Conservation (phyloP, 2,113 vertebrate species). For the Xerus inauris region DNA sequence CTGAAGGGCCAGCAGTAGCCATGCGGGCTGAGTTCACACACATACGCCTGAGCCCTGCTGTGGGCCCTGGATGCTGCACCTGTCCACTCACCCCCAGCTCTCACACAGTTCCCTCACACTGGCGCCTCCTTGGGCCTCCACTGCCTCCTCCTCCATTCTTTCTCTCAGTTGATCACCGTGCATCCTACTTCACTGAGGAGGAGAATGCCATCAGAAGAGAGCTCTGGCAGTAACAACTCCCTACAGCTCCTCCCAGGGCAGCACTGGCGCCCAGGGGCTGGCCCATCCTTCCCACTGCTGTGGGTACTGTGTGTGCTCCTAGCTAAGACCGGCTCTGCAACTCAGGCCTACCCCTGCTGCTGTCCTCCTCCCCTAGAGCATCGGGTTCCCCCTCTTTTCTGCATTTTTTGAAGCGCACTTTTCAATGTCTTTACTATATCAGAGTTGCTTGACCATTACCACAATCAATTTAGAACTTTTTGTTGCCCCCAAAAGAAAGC, state of each 20-base stretch:
- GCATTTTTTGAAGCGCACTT: neutral
- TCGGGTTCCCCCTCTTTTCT: too few relatives aligned
- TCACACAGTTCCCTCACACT: neutral
- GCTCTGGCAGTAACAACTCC: neutral
- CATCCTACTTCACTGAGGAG: neutral
- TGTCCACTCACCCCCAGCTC: neutral
- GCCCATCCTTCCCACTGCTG: neutral
- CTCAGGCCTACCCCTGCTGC: neutral
- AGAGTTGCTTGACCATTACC: neutral
- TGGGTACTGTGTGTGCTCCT: neutral
- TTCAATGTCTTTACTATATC: neutral
- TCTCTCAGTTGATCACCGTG: neutral
- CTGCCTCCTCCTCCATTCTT: neutral
- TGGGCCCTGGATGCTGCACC: too few relatives aligned
- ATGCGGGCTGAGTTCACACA: neutral
- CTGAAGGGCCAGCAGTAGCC: neutral
- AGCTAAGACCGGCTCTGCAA: neutral
- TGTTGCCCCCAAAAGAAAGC: neutral
- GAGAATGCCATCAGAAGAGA: neutral
- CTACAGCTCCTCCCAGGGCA: neutral
- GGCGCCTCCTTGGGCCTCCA: neutral
- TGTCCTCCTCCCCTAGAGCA: neutral
- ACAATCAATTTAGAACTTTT: neutral
- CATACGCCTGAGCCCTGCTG: fast-evolving
- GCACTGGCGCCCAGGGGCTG: neutral